Base-by-base conservation (phyloP, 1,140 invertebrate genomes). In the Ips typographus region DNA sequence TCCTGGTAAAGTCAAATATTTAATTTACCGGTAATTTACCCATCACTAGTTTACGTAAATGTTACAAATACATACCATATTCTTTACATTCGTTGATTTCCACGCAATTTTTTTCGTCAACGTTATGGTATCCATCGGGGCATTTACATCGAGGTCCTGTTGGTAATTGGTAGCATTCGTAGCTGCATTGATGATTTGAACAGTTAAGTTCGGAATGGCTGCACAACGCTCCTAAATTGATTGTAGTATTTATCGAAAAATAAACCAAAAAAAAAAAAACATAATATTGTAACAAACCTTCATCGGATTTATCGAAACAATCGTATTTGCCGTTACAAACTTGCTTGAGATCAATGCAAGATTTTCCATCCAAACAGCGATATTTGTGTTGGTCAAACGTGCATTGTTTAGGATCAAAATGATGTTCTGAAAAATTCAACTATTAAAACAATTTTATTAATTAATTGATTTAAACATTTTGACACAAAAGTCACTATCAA, bases 51-150 rank as follows among this genome's bases (percentile, higher is more conserved):
- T 22, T 22, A 22, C 22, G 22, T 53, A 53, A 53, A 53, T 8
- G 42, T 53, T 58, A 41, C 40, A 41, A 38, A 61, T 36, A 43
- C 73, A 69, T 71, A 75, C 90, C 89, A 53, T 87, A 89, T 4
- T 78, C 82, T 64, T 88, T 84, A 78, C 94, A 96, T 80, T 96
- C 94, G 79, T 96, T 84, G 22, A 94, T 87, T 78, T 96, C 77
- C 4, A 72, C 67, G 72, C 83, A 85, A 37, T 73, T 72, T 47
- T 79, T 74, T 51, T 75, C 73, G 8, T 77, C 72, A 40, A 77
- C 68, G 40, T 76, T 73, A 47, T 77, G 72, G 71, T 79, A 85
- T 1, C 84, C 84, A 3, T 42, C 51, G 0, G 78, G 80, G 63
- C 84, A 86, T n/a, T 80, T 47, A 72, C 85, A 86, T 68, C 77